phyloP scores from a whole-genome alignment of 2,113 vertebrate species.

The Genyomyrus donnyi region DNA sequence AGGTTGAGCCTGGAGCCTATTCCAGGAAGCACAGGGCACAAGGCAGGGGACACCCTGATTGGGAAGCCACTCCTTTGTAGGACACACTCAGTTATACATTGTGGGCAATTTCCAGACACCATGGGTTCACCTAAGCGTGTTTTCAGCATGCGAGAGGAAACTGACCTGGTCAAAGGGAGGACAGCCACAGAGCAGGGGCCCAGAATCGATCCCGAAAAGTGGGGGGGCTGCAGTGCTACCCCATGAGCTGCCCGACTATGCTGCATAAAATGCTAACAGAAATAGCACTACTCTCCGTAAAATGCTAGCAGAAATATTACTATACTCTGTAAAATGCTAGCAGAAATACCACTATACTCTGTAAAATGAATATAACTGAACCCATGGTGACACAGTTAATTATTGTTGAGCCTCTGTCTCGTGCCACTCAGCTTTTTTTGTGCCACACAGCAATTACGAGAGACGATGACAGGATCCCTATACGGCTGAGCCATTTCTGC shows the following conservation, averaged over 20 bases:
- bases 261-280: background rate
- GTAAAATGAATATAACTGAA: background rate
- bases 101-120: background rate
- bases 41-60: background rate
- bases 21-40: background rate
- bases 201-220: background rate
- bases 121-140: background rate
- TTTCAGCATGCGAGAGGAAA: background rate
- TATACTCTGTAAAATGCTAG: background rate
- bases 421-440: background rate
- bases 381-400: background rate
- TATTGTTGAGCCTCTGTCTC: background rate
- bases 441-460: background rate
- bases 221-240: background rate
- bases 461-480: background rate
- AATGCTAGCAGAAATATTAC: background rate
- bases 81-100: background rate
- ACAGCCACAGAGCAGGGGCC: background rate
- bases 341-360: background rate
- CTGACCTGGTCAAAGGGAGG: background rate
- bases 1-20: background rate
- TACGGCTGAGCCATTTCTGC: background rate
- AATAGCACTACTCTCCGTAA: background rate
- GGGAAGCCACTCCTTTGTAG: background rate
- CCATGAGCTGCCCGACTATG: background rate